Evolutionary conservation across 2,888 invertebrate species (phyloP).

Genomic region (Melieria picta): DNA sequence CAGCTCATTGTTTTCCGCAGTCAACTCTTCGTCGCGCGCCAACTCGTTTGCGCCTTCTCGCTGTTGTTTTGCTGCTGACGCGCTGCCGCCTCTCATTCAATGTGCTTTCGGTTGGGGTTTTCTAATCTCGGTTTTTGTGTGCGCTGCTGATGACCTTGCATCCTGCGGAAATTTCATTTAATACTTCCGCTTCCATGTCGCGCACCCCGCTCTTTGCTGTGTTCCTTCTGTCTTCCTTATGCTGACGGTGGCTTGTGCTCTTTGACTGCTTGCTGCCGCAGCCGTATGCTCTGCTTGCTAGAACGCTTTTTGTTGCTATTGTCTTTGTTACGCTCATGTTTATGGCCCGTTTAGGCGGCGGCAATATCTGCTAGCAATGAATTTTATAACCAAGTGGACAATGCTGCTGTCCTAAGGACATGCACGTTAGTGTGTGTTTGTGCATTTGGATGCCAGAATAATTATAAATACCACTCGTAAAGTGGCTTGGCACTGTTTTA

Average conservation of each 20-base stretch:
- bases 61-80: slow-evolving; percentile 1
- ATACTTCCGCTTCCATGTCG: slow-evolving; percentile 9
- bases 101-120: not conserved
- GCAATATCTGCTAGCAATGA: not conserved
- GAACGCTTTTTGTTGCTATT: slow-evolving; percentile 4
- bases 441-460: too few species aligned
- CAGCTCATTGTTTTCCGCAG: slow-evolving; percentile 25
- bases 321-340: not conserved
- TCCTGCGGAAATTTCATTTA: slow-evolving; percentile 28
- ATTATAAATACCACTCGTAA: too few species aligned
- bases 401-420: too few species aligned
- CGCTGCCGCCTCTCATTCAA: not conserved
- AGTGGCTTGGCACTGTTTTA: too few species aligned
- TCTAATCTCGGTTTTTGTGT: slow-evolving; percentile 27
- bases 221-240: not conserved
- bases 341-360: not conserved
- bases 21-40: not conserved
- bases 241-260: slow-evolving; percentile 12
- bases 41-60: not conserved
- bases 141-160: slow-evolving; percentile 28
- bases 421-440: too few species aligned
- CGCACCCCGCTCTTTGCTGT: not conserved
- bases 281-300: not conserved
- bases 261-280: slow-evolving; percentile 3
- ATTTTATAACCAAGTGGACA: too few species aligned